Conservation (phyloP, 2,113 vertebrate genomes). For the Gymnocephalus cernua region DNA sequence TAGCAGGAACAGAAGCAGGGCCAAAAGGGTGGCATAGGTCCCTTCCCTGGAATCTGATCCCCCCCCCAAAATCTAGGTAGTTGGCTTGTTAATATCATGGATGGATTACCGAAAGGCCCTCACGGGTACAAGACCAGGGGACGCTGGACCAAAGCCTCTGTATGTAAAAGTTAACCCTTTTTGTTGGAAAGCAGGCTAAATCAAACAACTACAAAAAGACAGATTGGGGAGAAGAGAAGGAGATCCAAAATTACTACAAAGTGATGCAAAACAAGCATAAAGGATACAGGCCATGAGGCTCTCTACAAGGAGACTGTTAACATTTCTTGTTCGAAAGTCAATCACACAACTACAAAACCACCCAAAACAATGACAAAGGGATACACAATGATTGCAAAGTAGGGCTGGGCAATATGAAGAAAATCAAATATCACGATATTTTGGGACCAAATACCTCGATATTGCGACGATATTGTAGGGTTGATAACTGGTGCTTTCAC, state of each 20-base stretch:
- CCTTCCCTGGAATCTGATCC: neutral
- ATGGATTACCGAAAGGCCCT: neutral
- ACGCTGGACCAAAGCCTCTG: neutral
- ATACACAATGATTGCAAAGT: too few relatives aligned
- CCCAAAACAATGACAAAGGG: too few relatives aligned
- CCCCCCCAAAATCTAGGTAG: neutral
- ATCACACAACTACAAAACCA: too few relatives aligned
- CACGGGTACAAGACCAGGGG: neutral
- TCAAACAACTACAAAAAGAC: neutral
- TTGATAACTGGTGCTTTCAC: too few relatives aligned
- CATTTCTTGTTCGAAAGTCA: neutral
- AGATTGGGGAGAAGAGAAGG: neutral
- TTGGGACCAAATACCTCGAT: too few relatives aligned
- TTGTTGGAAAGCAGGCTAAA: neutral
- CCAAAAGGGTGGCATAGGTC: neutral
- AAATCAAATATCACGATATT: too few relatives aligned
- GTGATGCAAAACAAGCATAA: neutral
- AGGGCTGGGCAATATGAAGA: too few relatives aligned
- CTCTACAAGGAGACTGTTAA: neutral
- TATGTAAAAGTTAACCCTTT: neutral
- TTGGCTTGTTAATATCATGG: constrained; percentile 9
- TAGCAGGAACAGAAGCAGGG: neutral
- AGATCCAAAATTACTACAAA: neutral
- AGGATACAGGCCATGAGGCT: neutral
- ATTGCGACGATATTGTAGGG: too few relatives aligned